Evolutionary conservation across 1,140 invertebrate genomes (phyloP).

Genomic region (Nasonia giraulti): DNA sequence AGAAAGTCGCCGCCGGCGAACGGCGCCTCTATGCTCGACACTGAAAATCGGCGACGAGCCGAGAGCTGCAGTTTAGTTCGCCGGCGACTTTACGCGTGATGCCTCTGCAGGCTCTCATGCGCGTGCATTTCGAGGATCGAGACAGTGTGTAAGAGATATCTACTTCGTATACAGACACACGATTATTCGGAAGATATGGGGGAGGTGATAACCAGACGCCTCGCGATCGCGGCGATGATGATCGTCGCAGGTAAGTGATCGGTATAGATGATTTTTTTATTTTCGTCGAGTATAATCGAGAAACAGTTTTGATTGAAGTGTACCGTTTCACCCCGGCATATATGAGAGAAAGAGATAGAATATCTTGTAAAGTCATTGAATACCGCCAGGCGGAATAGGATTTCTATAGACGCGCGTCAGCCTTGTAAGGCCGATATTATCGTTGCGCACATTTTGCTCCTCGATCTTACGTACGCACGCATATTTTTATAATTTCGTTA

Average conservation of each 20-base stretch:
- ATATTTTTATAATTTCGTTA: constrained; percentile 14
- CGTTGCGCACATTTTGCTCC: not conserved
- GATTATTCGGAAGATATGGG: not conserved
- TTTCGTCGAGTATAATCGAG: no score
- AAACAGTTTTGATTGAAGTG: no score
- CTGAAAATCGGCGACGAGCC: constrained; percentile 27
- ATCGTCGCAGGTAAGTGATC: not conserved
- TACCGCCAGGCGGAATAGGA: not conserved
- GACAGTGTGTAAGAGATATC: no score
- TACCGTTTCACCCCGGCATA: no score
- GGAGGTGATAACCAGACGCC: not conserved
- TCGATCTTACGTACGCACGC: no score
- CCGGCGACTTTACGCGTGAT: not conserved
- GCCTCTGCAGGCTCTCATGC: not conserved
- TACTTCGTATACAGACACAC: no score
- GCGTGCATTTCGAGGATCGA: not conserved
- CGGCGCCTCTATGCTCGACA: constrained; percentile 23
- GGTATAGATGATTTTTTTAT: no score
- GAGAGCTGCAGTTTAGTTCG: constrained; percentile 25
- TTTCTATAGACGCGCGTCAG: not conserved
- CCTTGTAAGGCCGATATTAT: not conserved
- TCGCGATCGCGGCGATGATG: not conserved
- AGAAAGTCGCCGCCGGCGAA: constrained; percentile 40
- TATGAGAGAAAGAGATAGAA: no score
- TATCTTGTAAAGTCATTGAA: not conserved